phyloP scores from a whole-genome alignment of 1,140 invertebrate species.

The Tyrophagus putrescentiae region DNA sequence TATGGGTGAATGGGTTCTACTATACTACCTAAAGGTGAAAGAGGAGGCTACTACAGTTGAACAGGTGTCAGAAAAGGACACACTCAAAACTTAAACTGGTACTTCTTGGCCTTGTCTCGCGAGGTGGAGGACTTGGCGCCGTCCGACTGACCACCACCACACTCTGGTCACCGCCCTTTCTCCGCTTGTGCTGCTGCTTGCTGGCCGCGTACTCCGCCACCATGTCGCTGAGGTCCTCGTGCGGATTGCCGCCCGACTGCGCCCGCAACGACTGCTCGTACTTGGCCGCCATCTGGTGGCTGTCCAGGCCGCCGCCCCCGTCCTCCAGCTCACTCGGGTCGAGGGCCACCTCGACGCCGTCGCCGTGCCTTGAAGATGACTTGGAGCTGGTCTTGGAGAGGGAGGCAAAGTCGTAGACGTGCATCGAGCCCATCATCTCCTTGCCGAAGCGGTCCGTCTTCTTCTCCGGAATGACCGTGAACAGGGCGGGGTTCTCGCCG shows the following conservation, averaged over 20 bases:
- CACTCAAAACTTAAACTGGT: slow-evolving; percentile 98
- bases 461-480: slow-evolving; percentile 86
- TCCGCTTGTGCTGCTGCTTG: slow-evolving; percentile 57
- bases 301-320: slow-evolving; percentile 44
- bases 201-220: slow-evolving; percentile 83
- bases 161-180: slow-evolving; percentile 76
- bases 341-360: slow-evolving; percentile 69
- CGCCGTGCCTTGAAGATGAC: slow-evolving; percentile 28
- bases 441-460: slow-evolving; percentile 70
- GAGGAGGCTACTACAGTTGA: no score
- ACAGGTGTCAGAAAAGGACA: no score
- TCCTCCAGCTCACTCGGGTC: slow-evolving; percentile 94
- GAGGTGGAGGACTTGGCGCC: slow-evolving; percentile 51
- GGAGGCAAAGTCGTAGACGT: slow-evolving; percentile 66
- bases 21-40: no score
- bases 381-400: slow-evolving; percentile 29
- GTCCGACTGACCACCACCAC: no score
- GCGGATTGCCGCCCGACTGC: slow-evolving; percentile 65
- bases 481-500: slow-evolving; percentile 73
- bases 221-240: slow-evolving; percentile 96
- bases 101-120: slow-evolving; percentile 62
- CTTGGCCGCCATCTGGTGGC: slow-evolving; percentile 82
- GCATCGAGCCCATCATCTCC: slow-evolving; percentile 89
- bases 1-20: no score
- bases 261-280: slow-evolving; percentile 92